A percentile compares a stretch with the other conserved stretches of the same genome.
Evolutionary conservation across 2,888 invertebrate genomes (phyloP).

Genomic region (Agelastica alni): DNA sequence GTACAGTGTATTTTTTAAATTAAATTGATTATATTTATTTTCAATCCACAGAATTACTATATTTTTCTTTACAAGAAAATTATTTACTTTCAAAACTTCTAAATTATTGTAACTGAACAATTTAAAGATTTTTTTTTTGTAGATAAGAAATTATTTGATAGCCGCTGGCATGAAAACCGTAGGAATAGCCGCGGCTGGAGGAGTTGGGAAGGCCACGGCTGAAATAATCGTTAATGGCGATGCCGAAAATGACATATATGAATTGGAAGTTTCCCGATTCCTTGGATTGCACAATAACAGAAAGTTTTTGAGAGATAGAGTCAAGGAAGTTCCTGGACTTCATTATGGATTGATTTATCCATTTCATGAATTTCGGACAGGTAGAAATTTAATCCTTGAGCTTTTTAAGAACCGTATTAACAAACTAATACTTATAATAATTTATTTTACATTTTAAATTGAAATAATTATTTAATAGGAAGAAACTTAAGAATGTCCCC

Average conservation of each 20-base stretch:
- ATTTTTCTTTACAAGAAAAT: too few relatives aligned
- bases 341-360: slow-evolving; percentile 85
- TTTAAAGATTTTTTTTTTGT: slow-evolving; percentile 30
- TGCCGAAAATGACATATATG: slow-evolving; percentile 83
- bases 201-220: slow-evolving; percentile 88
- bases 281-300: slow-evolving; percentile 93
- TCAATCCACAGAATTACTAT: too few relatives aligned
- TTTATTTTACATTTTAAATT: too few relatives aligned
- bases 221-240: slow-evolving; percentile 85
- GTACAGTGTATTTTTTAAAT: too few relatives aligned
- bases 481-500: slow-evolving; percentile 92
- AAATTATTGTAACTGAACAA: too few relatives aligned
- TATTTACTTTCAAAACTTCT: too few relatives aligned
- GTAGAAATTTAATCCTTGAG: slow-evolving; percentile 8
- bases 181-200: slow-evolving; percentile 94
- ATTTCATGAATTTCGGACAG: slow-evolving; percentile 80
- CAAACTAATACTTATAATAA: background rate
- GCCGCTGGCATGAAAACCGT: slow-evolving; percentile 97
- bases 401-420: too few relatives aligned
- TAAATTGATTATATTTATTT: too few relatives aligned
- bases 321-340: slow-evolving; percentile 89
- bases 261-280: slow-evolving; percentile 87
- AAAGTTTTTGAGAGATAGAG: slow-evolving; percentile 87
- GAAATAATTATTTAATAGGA: slow-evolving; percentile 55
- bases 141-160: slow-evolving; percentile 87